Evolutionary conservation across 2,797 vertebrate genomes (phyloP), one percentile per base, ranked within the genome.

Genomic region (Xenopus petersii): DNA sequence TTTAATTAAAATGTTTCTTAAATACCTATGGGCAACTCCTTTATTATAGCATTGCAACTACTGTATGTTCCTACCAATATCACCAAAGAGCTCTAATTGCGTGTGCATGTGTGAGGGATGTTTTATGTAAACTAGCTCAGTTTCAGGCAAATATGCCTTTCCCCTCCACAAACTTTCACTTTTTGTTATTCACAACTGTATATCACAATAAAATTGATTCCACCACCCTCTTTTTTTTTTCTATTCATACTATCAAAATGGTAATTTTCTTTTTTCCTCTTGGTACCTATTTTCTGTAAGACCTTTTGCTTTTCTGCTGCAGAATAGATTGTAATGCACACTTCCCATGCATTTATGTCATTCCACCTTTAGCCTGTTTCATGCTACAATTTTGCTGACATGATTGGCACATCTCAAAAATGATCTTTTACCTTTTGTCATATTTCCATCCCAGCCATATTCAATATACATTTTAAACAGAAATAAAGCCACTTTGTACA

Each of bases 181-280:
- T 42, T 42, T 84, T 66, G 77, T 73, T 73, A 70, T 78, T 11
- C 13, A 60, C 46, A 80, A 77, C 69, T 75, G 24, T 26, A 13
- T 72, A 75, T 64, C 69, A 63, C 70, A 80, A 21, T n/a, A 83
- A 81, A 84, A 84, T 79, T 54, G 4, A 24, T 69, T 77, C 80
- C 77, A 59, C 69, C 59, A 66, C 4, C 36, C 26, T 4, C 26
- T 30, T 30, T 42, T 42, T 42, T 5, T 42, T 42, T 42, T 5
- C 36, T 46, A 73, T 74, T 67, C 59, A 33, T 61, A 80, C 81
- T 77, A 84, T 87, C 70, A 83, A 86, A 86, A 80, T 81, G 75
- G 66, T 80, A 81, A 80, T 83, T 74, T 83, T 65, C 83, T 81
- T 67, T 42, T 42, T 42, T 42, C 36, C 36, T 84, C 84, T 80